Evolutionary conservation across 1,140 invertebrate species (phyloP).

Genomic region (Pygmarrhopalites habei): DNA sequence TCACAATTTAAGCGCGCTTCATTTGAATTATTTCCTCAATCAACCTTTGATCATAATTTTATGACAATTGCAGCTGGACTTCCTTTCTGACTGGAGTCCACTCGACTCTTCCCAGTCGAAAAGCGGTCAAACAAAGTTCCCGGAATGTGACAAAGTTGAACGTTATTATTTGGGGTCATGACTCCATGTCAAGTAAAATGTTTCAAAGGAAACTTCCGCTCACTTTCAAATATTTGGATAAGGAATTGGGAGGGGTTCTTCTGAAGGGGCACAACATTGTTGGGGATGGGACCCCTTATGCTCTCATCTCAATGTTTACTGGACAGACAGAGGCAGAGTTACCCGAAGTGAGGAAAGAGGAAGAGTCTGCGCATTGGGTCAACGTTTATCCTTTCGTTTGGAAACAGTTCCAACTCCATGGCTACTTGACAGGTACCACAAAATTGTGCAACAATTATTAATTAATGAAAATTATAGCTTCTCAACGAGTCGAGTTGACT

Average conservation of each 20-base stretch:
- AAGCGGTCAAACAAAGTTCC: not conserved
- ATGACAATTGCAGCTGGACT: constrained; percentile 5
- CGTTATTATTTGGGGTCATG: constrained; percentile 82
- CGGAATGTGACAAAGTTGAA: constrained; percentile 50
- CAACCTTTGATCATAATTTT: not conserved
- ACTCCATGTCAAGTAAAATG: constrained; percentile 78
- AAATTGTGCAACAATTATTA: not conserved
- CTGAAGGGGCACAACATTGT: constrained; percentile 84
- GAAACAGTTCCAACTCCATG: constrained; percentile 62
- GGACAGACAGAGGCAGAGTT: constrained; percentile 80
- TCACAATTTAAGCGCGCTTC: not conserved
- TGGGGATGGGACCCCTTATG: constrained; percentile 89
- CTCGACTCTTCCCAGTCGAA: not conserved
- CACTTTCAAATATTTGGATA: constrained; percentile 65
- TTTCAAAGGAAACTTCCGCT: constrained; percentile 79
- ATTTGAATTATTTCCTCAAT: not conserved
- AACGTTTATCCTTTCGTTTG: constrained; percentile 75
- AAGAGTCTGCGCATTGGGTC: constrained; percentile 57
- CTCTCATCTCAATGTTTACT: constrained; percentile 81
- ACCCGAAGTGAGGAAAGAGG: constrained; percentile 72
- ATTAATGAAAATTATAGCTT: no score
- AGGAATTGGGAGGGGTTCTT: constrained; percentile 59
- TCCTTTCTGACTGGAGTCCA: constrained; percentile 11
- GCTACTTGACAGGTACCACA: constrained; percentile 53
- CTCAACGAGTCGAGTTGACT: no score